Evolutionary conservation across 2,797 vertebrate species (phyloP), one percentile per base, ranked within the genome.

Genomic region (Semaprochilodus insignis): DNA sequence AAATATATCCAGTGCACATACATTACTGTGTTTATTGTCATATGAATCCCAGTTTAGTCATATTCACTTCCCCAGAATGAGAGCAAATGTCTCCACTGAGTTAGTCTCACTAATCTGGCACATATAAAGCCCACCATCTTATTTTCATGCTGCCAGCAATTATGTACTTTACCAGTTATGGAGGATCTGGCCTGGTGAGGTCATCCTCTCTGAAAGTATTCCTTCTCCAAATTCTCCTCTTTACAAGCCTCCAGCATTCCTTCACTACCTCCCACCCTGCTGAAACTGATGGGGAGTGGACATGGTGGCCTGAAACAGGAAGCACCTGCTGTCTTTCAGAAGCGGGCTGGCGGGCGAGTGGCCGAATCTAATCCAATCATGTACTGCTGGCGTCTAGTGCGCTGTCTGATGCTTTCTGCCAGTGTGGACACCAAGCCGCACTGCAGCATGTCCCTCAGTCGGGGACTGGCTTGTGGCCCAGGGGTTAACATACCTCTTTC

Each of bases 221-320:
- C 17, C 17, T 55, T 52, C 16, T 55, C 27, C 52, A 55, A 73
- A 31, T 25, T 31, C 25, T 55, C 16, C 71, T 34, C 17, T 34
- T 72, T 54, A 52, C 48, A 55, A 73, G 44, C 70, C 23, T 57
- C 70, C 48, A 73, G 23, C 23, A 31, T 73, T 72, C 44, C 71
- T 31, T 10, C 51, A 31, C 31, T 1, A 31, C 72, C 55, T 14
- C 54, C 72, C 31, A 5, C 6, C 8, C 19, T 14, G 31, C 31
- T 59, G 54, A 74, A n/a, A 36, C 4, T 48, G 5, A 36, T n/a
- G 31, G 57, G 23, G 48, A 8, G 54, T 4, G 17, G 54, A 57
- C 55, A 48, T 36, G 17, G 72, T 59, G 52, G 54, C 31, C 54
- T 59, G 52, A 57, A 36, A 36, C 52, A 74, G 19, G 72, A 74